phyloP scores from a whole-genome alignment of 2,113 vertebrate genomes.

The Rousettus leschenaultii region DNA sequence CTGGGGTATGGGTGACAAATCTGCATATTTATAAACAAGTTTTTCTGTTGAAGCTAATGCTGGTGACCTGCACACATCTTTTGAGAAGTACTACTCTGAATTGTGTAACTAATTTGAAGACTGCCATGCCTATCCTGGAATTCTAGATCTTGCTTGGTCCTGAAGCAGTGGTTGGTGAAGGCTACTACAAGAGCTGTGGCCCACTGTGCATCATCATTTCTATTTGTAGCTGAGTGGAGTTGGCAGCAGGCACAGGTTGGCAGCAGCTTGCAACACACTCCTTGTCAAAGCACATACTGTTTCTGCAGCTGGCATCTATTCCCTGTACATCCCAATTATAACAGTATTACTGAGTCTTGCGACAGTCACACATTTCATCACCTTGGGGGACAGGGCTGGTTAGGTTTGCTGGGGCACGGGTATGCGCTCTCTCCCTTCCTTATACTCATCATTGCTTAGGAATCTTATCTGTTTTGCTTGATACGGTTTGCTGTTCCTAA shows the following conservation, averaged over 20 bases:
- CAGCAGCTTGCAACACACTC: slow-evolving; percentile 61
- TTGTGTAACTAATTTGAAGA: neutral
- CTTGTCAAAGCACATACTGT: slow-evolving; percentile 76
- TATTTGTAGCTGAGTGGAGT: slow-evolving; percentile 75
- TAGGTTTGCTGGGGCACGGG: slow-evolving; percentile 39
- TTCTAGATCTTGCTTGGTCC: neutral
- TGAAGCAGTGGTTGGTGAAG: slow-evolving; percentile 38
- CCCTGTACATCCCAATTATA: slow-evolving; percentile 76
- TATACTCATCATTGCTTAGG: slow-evolving; percentile 42
- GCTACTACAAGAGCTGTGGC: neutral
- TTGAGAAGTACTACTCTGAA: neutral
- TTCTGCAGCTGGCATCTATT: slow-evolving; percentile 75
- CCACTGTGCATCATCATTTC: slow-evolving; percentile 63
- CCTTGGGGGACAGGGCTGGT: slow-evolving; percentile 55
- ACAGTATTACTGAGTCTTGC: slow-evolving; percentile 69
- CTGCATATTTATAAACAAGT: neutral
- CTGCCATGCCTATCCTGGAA: neutral
- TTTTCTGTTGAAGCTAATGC: neutral
- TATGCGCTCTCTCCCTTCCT: neutral
- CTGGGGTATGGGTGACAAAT: neutral
- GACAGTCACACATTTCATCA: slow-evolving; percentile 74
- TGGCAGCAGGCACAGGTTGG: slow-evolving; percentile 71
- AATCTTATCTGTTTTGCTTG: slow-evolving; percentile 39
- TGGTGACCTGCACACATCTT: neutral
- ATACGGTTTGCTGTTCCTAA: neutral